Percentiles rank a stretch among this genome's conserved stretches.
phyloP scores from a whole-genome alignment of 2,888 invertebrate genomes.

The Melolontha melolontha region DNA sequence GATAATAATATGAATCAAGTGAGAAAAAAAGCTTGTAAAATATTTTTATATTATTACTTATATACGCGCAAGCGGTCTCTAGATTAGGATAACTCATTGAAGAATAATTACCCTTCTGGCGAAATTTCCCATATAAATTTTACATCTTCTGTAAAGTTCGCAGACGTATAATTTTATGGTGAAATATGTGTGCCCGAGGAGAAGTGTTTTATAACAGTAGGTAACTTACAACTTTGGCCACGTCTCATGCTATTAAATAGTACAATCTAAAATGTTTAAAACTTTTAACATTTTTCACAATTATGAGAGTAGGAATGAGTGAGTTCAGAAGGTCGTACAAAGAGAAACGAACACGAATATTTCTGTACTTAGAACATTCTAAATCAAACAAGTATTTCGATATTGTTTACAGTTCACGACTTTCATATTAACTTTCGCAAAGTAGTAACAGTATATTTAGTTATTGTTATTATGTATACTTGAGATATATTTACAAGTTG shows the following conservation, averaged over 20 bases:
- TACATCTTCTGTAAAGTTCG: slow-evolving; percentile 24
- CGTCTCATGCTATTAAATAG: slow-evolving; percentile 16
- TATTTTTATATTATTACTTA: too few species aligned
- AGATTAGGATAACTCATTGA: slow-evolving; percentile 17
- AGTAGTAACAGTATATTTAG: too few species aligned
- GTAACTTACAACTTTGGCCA: slow-evolving; percentile 14
- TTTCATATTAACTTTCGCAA: too few species aligned
- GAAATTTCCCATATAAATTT: slow-evolving; percentile 26
- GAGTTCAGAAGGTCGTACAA: too few species aligned
- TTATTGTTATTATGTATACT: too few species aligned
- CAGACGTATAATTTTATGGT: slow-evolving; percentile 30
- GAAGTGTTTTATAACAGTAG: slow-evolving; percentile 18
- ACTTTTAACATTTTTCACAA: slow-evolving; percentile 23
- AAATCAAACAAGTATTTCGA: too few species aligned
- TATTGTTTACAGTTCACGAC: too few species aligned
- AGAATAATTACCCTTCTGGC: slow-evolving; percentile 15
- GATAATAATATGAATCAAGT: too few species aligned
- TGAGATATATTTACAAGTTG: too few species aligned
- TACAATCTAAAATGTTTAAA: slow-evolving; percentile 6
- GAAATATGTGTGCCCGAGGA: slow-evolving; percentile 32
- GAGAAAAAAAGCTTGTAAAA: too few species aligned
- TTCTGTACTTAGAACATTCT: too few species aligned
- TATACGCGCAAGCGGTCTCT: slow-evolving; percentile 9
- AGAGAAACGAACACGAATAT: too few species aligned
- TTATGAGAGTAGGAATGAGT: not conserved